phyloP scores from a whole-genome alignment of 37 sponge, comb jelly and placozoan genomes.

The Sycon ciliatum region DNA sequence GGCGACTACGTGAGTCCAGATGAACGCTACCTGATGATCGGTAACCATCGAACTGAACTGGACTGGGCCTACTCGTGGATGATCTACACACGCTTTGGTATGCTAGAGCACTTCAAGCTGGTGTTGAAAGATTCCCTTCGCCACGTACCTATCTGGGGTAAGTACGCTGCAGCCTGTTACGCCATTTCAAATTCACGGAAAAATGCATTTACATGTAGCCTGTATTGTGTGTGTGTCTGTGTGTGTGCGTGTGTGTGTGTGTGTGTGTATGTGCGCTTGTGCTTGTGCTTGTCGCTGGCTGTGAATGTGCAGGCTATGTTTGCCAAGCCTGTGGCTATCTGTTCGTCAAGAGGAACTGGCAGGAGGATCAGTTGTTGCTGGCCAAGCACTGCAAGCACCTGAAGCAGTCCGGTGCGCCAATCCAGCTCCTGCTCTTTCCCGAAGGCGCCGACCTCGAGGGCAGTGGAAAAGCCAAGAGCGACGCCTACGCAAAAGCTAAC shows the following conservation, averaged over 20 bases:
- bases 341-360: constrained; percentile 76
- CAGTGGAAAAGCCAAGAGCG: constrained; percentile 40
- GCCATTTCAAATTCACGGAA: too few relatives aligned
- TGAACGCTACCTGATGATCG: constrained; percentile 65
- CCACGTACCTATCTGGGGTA: too few relatives aligned
- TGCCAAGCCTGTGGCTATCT: too few relatives aligned
- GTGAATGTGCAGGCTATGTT: neutral
- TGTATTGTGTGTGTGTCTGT: too few relatives aligned
- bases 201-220: too few relatives aligned
- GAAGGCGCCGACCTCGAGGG: constrained; percentile 82
- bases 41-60: constrained; percentile 84
- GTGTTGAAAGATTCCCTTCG: neutral
- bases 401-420: constrained; percentile 34
- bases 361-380: constrained; percentile 47
- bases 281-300: neutral
- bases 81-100: neutral
- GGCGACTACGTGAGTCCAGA: constrained; percentile 47
- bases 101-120: neutral
- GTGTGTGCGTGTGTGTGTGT: too few relatives aligned
- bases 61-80: constrained; percentile 86
- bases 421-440: constrained; percentile 79
- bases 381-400: constrained; percentile 39
- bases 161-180: too few relatives aligned
- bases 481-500: constrained; percentile 51
- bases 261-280: too few relatives aligned